These are phyloP conservation scores for Apamea epomidion DNA, from an alignment of 2,888 invertebrate species.

Conservation along the genomic window DNA sequence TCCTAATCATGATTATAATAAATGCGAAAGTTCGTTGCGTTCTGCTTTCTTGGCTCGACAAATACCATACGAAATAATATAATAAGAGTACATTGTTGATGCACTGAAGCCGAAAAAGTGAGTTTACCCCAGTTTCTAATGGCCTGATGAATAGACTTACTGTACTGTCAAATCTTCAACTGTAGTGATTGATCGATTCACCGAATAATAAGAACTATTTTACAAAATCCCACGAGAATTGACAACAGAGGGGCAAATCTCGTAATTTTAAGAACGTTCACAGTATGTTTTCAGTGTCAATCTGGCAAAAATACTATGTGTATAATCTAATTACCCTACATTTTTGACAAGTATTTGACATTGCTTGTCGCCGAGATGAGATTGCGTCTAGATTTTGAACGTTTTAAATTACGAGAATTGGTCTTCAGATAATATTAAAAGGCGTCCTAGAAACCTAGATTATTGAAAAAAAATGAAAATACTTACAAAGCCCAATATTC, in stretches of 20 bases:
- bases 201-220: background rate
- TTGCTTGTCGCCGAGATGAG: background rate
- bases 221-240: background rate
- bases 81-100: background rate
- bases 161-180: background rate
- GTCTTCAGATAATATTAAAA: background rate
- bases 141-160: background rate
- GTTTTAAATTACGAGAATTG: background rate
- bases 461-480: slow-evolving; percentile 19
- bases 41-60: slow-evolving; percentile 30
- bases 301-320: background rate
- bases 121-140: background rate
- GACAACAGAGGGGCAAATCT: background rate
- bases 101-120: background rate
- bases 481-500: slow-evolving; percentile 89
- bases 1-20: background rate
- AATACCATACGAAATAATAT: background rate
- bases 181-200: background rate
- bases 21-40: background rate
- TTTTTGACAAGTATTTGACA: background rate
- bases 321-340: too few species aligned
- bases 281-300: background rate
- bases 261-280: background rate
- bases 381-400: background rate
- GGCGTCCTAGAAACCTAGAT: background rate